Evolutionary conservation across 2,888 invertebrate genomes (phyloP).

Genomic region (Hyppa rectilinea): DNA sequence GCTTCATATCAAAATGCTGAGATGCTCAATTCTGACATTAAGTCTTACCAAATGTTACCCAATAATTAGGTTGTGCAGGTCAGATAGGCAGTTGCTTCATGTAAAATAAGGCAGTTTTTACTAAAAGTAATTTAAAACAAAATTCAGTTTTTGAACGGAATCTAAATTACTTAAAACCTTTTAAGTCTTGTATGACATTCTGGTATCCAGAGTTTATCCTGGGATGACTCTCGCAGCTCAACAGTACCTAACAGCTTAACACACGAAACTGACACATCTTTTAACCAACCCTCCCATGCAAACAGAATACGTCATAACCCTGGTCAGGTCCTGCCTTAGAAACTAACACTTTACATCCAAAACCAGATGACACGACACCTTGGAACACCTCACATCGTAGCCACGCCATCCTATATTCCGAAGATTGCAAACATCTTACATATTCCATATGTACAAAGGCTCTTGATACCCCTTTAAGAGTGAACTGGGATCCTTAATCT

Average conservation of each 20-base stretch:
- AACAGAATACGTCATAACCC: constrained; percentile 13
- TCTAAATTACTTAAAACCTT: not conserved
- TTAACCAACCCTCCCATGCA: not conserved
- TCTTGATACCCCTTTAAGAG: constrained; percentile 29
- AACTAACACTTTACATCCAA: constrained; percentile 7
- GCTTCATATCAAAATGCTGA: no score
- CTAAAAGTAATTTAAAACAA: not conserved
- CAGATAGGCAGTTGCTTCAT: no score
- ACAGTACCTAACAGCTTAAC: no score
- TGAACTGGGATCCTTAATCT: constrained; percentile 51
- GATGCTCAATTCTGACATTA: no score
- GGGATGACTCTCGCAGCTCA: not conserved
- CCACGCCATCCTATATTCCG: constrained; percentile 6
- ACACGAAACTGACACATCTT: not conserved
- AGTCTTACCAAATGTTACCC: no score
- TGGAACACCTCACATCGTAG: not conserved
- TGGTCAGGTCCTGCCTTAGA: not conserved
- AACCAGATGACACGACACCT: constrained; percentile 10
- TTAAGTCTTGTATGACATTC: not conserved
- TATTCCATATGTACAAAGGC: constrained; percentile 48
- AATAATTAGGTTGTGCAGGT: no score
- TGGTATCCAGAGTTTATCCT: not conserved
- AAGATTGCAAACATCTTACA: constrained; percentile 31
- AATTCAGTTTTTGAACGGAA: not conserved
- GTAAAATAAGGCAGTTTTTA: not conserved